Conservation (phyloP, 2,797 vertebrate genomes). For the Morelia viridis region DNA sequence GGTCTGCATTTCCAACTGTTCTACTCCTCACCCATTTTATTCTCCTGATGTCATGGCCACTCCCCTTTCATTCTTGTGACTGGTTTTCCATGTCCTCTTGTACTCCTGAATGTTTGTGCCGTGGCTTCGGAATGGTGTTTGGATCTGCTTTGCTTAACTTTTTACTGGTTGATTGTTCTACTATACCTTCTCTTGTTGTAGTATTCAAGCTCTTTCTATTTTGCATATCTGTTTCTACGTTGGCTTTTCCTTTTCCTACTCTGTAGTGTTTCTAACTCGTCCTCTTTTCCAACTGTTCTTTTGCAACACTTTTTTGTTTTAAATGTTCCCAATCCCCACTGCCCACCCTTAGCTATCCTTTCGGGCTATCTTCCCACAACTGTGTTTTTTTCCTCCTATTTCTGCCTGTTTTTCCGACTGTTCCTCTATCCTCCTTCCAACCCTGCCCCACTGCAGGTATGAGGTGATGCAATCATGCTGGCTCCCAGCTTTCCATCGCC, state of each 20-base stretch:
- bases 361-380: slow-evolving; percentile 10
- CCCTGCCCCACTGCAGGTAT: slow-evolving; percentile 76
- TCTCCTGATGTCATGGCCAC: neutral
- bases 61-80: neutral
- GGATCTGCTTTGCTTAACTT: neutral
- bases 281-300: neutral
- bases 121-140: neutral
- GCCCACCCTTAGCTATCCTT: neutral
- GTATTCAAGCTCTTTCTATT: neutral
- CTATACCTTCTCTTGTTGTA: neutral
- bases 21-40: neutral
- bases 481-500: slow-evolving; percentile 85
- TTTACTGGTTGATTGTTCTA: neutral
- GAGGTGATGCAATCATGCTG: slow-evolving; percentile 96
- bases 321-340: neutral
- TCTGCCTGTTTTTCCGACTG: slow-evolving; percentile 28
- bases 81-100: neutral
- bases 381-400: slow-evolving; percentile 11
- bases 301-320: neutral
- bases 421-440: slow-evolving; percentile 29
- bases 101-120: neutral
- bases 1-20: neutral
- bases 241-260: neutral
- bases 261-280: neutral
- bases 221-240: neutral